Evolutionary conservation across 2,888 invertebrate species (phyloP).

Genomic region (Seira sanloemensis): DNA sequence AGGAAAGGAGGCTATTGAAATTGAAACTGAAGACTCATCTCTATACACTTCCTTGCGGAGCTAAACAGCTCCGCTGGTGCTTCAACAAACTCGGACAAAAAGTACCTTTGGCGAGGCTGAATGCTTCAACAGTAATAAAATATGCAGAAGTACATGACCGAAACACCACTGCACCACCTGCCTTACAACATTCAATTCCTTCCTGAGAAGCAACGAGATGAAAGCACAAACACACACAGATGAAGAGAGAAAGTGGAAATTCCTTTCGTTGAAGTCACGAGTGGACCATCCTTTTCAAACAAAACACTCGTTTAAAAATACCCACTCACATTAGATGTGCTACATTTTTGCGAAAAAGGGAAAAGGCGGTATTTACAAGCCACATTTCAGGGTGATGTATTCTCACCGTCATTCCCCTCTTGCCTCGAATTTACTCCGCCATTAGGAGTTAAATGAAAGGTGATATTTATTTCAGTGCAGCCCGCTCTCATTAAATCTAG

Average conservation of each 20-base stretch:
- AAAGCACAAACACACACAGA: background rate
- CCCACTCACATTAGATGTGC: too few species aligned
- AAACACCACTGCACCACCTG: background rate
- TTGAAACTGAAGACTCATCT: slow-evolving; percentile 6
- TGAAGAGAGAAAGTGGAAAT: background rate
- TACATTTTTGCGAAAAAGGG: background rate
- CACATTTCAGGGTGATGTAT: too few species aligned
- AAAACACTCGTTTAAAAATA: too few species aligned
- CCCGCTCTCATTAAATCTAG: too few species aligned
- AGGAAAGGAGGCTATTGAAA: slow-evolving; percentile 1
- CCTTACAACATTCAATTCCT: background rate
- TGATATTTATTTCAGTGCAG: background rate
- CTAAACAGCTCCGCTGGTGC: background rate
- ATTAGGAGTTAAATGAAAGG: background rate
- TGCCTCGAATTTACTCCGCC: background rate
- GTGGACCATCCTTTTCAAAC: too few species aligned
- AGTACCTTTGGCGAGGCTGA: background rate
- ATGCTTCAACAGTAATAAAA: slow-evolving; percentile 36
- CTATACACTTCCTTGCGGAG: background rate
- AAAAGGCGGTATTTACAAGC: too few species aligned
- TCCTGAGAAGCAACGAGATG: background rate
- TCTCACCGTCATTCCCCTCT: too few species aligned
- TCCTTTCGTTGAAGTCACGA: background rate
- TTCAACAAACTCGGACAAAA: background rate
- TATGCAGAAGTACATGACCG: slow-evolving; percentile 37